Conservation (phyloP, 2,888 invertebrate species). For the Vandiemenella viatica region DNA sequence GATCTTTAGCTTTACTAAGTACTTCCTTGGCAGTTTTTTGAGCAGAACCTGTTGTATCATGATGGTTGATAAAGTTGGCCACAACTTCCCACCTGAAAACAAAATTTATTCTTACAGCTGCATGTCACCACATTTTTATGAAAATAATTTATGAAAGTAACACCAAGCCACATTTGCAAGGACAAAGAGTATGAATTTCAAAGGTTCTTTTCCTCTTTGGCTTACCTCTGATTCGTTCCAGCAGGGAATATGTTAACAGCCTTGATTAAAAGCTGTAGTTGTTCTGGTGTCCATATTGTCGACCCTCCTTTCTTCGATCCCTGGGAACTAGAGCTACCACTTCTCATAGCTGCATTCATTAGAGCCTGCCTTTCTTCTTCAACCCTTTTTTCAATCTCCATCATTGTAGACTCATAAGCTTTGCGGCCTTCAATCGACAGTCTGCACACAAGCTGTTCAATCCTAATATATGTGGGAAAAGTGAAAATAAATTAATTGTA, state of each 20-base stretch:
- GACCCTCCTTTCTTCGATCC: constrained; percentile 25
- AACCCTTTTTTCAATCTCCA: constrained; percentile 56
- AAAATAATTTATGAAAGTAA: too few relatives aligned
- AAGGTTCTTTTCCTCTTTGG: too few relatives aligned
- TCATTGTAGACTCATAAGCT: constrained; percentile 50
- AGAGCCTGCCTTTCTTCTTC: constrained; percentile 57
- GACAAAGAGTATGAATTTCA: too few relatives aligned
- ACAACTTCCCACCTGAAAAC: constrained; percentile 93
- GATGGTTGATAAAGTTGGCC: constrained; percentile 88
- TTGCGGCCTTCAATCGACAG: constrained; percentile 38
- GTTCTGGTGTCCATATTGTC: constrained; percentile 67
- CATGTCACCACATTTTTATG: too few relatives aligned
- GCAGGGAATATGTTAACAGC: constrained; percentile 96
- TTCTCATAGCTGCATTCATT: too few relatives aligned
- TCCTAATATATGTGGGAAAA: too few relatives aligned
- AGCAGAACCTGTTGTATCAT: constrained; percentile 37
- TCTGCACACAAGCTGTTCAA: constrained; percentile 23
- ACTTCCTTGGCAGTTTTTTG: constrained; percentile 80
- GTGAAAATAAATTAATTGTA: too few relatives aligned
- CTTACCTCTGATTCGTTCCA: constrained; percentile 85
- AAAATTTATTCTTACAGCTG: too few relatives aligned
- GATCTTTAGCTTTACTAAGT: constrained; percentile 84
- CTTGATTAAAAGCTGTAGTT: constrained; percentile 82
- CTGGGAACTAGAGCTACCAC: too few relatives aligned
- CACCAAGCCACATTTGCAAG: too few relatives aligned